phyloP scores from a whole-genome alignment of 2,113 vertebrate species.

The Chlorodrepanis virens region DNA sequence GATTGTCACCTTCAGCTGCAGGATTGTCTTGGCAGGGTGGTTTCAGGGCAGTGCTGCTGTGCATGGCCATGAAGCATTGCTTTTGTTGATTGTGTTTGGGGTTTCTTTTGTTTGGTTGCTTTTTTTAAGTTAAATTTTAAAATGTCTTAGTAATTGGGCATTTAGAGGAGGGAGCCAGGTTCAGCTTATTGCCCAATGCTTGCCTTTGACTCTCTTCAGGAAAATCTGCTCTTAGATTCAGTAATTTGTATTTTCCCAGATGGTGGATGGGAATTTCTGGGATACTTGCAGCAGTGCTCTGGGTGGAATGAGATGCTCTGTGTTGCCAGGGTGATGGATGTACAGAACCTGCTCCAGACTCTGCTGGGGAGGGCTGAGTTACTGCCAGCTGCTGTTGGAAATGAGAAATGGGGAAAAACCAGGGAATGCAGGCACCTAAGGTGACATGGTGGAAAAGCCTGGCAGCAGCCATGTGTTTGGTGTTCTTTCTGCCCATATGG shows the following conservation, averaged over 20 bases:
- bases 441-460: background rate
- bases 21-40: background rate
- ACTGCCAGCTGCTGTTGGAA: background rate
- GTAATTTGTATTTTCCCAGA: background rate
- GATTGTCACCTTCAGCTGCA: background rate
- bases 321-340: background rate
- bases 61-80: background rate
- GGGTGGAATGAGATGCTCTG: background rate
- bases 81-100: background rate
- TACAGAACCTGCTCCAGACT: background rate
- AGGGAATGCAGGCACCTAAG: background rate
- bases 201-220: background rate
- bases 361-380: background rate
- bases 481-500: background rate
- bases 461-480: background rate
- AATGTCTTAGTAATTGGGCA: background rate
- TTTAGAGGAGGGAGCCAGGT: background rate
- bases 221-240: background rate
- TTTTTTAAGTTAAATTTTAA: background rate
- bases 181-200: background rate
- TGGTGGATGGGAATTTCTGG: background rate
- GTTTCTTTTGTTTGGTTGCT: background rate
- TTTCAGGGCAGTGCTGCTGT: background rate
- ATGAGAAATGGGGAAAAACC: background rate
- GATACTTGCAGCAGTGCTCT: background rate